These are phyloP conservation scores for Varecia variegata DNA, from an alignment of 2,797 vertebrate species.

Conservation along the genomic window DNA sequence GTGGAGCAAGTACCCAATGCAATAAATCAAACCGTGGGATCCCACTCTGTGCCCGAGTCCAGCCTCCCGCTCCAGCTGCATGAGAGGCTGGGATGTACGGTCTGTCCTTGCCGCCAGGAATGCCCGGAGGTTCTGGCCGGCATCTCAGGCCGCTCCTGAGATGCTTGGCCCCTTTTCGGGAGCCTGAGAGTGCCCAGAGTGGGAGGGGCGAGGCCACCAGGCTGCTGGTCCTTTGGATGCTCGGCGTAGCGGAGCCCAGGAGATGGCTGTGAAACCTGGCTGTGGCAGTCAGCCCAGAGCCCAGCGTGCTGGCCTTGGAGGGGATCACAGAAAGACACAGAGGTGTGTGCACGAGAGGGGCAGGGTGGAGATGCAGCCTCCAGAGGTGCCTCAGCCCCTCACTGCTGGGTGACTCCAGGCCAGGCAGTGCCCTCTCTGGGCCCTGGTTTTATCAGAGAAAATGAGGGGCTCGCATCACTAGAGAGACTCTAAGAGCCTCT, in stretches of 20 bases:
- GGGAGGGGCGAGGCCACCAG: background rate
- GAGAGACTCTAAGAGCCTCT: background rate
- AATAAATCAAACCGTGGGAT: conserved; percentile 51
- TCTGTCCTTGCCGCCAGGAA: background rate
- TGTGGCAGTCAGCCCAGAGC: background rate
- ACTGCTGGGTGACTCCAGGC: background rate
- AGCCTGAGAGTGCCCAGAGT: background rate
- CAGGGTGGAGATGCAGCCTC: background rate
- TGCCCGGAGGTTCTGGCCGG: background rate
- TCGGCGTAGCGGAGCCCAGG: background rate
- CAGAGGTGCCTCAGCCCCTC: background rate
- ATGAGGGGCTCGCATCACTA: background rate
- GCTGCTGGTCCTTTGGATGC: background rate
- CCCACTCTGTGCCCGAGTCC: conserved; percentile 35
- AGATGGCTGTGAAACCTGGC: background rate
- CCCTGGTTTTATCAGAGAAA: background rate
- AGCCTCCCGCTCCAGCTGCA: background rate
- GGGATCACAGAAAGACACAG: background rate
- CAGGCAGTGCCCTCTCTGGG: background rate
- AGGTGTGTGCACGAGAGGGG: background rate
- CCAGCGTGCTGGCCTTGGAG: background rate
- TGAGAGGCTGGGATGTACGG: background rate
- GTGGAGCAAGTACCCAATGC: background rate
- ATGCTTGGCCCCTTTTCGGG: background rate
- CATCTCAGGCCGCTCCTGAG: background rate